These are phyloP conservation scores for Diadumene lineata DNA, from an alignment of 92 coral and sea anemone genomes.

Conservation along the genomic window DNA sequence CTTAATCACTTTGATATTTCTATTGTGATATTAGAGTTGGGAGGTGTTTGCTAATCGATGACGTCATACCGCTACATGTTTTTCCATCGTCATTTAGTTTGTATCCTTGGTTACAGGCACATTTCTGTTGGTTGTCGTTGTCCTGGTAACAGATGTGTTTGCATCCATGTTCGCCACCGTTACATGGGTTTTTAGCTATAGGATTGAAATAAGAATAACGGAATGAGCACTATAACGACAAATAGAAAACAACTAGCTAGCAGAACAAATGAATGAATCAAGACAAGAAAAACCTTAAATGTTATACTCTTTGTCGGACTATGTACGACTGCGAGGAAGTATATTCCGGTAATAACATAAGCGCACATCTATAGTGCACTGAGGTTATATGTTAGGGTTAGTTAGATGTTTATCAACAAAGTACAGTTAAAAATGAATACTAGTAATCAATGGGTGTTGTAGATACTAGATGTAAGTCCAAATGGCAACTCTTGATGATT, in stretches of 20 bases:
- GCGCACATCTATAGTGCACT: too few relatives aligned
- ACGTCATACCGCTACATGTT: conserved; percentile 43
- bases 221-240: neutral
- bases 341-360: too few relatives aligned
- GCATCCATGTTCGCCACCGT: conserved; percentile 7
- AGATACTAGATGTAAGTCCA: too few relatives aligned
- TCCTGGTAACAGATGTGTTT: conserved; percentile 16
- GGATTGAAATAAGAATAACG: neutral
- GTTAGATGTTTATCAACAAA: too few relatives aligned
- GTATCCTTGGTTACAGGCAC: conserved; percentile 47
- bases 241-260: neutral
- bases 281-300: neutral
- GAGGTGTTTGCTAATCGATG: neutral
- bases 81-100: conserved; percentile 33
- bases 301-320: too few relatives aligned
- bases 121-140: conserved; percentile 12
- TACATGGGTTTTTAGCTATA: conserved; percentile 30
- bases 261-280: neutral
- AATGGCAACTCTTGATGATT: too few relatives aligned
- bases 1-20: too few relatives aligned
- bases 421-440: too few relatives aligned
- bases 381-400: too few relatives aligned
- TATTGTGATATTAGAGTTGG: neutral
- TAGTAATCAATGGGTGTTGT: too few relatives aligned
- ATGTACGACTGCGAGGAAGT: too few relatives aligned